Percentiles rank a stretch among this genome's conserved stretches.
These are phyloP conservation scores for Drosophila parvula DNA, from an alignment of 1,140 invertebrate species.

Conservation along the genomic window DNA sequence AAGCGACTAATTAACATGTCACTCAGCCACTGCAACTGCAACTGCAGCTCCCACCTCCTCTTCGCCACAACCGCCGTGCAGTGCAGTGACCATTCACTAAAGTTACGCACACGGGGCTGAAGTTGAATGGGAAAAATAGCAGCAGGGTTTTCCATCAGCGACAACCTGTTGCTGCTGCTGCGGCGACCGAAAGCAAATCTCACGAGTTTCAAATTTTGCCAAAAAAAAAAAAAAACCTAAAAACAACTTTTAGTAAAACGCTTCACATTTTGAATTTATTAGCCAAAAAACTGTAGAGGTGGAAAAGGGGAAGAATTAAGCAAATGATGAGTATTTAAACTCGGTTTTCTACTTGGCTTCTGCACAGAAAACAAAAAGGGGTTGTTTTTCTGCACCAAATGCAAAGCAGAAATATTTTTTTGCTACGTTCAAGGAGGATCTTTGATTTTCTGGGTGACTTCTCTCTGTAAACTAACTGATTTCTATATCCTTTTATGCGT, in stretches of 20 bases:
- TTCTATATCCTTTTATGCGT: too few relatives aligned
- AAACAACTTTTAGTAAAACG: constrained; percentile 41
- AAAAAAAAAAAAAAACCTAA: constrained; percentile 37
- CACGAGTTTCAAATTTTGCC: constrained; percentile 80
- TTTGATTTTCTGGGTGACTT: too few relatives aligned
- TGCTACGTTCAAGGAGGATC: too few relatives aligned
- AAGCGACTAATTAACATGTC: constrained; percentile 83
- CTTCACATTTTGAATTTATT: constrained; percentile 82
- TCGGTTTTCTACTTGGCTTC: background rate
- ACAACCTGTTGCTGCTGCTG: constrained; percentile 58
- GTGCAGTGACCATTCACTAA: constrained; percentile 50
- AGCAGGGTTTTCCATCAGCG: constrained; percentile 28
- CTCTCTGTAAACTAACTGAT: too few relatives aligned
- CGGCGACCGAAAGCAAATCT: constrained; percentile 61
- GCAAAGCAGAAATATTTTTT: too few relatives aligned
- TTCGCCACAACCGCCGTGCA: constrained; percentile 3
- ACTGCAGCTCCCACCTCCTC: constrained; percentile 9
- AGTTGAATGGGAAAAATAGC: constrained; percentile 61
- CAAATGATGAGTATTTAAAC: background rate
- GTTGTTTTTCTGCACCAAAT: too few relatives aligned
- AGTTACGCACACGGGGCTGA: constrained; percentile 62
- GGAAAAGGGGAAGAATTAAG: background rate
- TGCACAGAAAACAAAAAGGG: constrained; percentile 12
- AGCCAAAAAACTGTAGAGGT: constrained; percentile 59
- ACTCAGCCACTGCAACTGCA: constrained; percentile 54